Evolutionary conservation across 2,888 invertebrate species (phyloP), one percentile per base, ranked within the genome.

Genomic region (Oligia latruncula): DNA sequence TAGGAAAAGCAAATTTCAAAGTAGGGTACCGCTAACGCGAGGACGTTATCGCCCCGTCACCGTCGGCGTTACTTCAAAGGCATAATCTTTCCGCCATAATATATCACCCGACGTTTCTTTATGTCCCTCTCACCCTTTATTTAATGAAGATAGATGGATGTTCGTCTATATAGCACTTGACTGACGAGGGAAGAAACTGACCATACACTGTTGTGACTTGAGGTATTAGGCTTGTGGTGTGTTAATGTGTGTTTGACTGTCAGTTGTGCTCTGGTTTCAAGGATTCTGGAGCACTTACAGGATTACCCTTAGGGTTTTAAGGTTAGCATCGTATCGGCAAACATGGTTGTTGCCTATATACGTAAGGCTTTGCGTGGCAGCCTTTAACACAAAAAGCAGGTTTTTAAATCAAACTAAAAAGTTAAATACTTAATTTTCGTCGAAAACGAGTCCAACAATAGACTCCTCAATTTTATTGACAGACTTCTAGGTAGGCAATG

Each of bases 91-190:
- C 74, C 77, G 55, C 84, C 80, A 81, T 82, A 84, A 87, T 89
- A 89, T 89, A 87, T 84, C 83, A 86, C 80, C 84, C 78, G 70
- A 78, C 85, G 80, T 87, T 90, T 87, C 84, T 84, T 84, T 83
- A 87, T 84, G 79, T 80, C 82, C 72, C 76, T 77, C 79, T 80
- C 82, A 89, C 87, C 86, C 89, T 89, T 89, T 89, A 86, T 89
- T 80, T 87, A 87, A 89, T 89, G 82, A 89, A 86, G 87, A 89
- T 86, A 81, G 75, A 90, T 90, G 72, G 79, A 71, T 52, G 70
- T 72, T 77, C 80, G 74, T 83, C 76, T 86, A 23, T 87, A 80
- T 78, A 73, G 35, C 66, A 74, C 81, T 86, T 87, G 67, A 64
- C 72, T 46, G 68, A 46, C 67, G 64, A 68, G 35, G n/a, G 52